Base-by-base conservation (phyloP, 2,113 vertebrate genomes). In the Lepisosteus oculatus region DNA sequence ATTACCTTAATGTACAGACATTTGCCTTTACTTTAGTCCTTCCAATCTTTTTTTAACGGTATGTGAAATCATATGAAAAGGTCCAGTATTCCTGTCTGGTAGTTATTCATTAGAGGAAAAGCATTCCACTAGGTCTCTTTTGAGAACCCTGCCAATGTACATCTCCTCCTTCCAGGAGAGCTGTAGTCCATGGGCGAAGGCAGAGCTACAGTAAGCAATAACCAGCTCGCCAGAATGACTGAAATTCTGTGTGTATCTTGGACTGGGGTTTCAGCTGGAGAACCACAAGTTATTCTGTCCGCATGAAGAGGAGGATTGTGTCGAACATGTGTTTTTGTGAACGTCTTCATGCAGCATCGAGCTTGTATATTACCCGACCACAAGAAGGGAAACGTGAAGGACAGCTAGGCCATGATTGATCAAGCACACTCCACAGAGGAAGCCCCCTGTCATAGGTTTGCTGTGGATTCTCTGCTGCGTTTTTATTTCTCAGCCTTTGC, bases 251-350 rank as follows among this genome's bases (percentile, higher is more conserved):
- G 56, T 59, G 14, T 59, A 59, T 17, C 51, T 56, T 29, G 41
- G 54, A 29, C 56, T 42, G 3, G 11, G 44, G 70, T 67, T 67
- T 51, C 56, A 61, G 14, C 43, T 7, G 6, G 51, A 43, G 5
- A 14, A 14, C 43, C 71, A 3, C 43, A 44, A 61, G 62, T 14
- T 42, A 8, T 65, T 42, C 55, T 47, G 64, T 14, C 14, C 9
- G 29, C 61, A 71, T 41, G n/a, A 55, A 65, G 67, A 67, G 67
- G 43, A 70, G 66, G 71, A 74, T 64, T 69, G 69, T 47, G 71
- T 72, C 71, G 72, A 72, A 77, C 78, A 75, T 71, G 65, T 78
- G 74, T 84, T 77, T 83, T 84, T 77, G 84, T 82, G 79, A 84
- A 81, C 78, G 77, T 76, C 82, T 84, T 69, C 66, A 71, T 76